phyloP scores from a whole-genome alignment of 2,888 invertebrate genomes.

The Drosophila putrida region DNA sequence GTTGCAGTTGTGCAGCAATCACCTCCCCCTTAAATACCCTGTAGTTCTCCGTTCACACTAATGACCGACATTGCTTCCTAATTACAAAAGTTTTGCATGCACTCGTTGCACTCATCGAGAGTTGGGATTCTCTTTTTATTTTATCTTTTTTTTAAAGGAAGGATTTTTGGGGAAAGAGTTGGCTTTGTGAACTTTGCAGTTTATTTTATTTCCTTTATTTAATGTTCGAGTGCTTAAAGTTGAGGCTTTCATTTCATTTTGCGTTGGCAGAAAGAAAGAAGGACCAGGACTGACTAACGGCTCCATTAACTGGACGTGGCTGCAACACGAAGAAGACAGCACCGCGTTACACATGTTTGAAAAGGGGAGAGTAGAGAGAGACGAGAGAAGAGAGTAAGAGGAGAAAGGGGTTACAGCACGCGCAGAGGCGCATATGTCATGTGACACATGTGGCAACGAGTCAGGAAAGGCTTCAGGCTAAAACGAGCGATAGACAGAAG shows the following conservation, averaged over 20 bases:
- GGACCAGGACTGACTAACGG: slow-evolving; percentile 55
- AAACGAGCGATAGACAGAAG: neutral
- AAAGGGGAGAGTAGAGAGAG: neutral
- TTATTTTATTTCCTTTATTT: slow-evolving; percentile 77
- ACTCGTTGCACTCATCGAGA: slow-evolving; percentile 51
- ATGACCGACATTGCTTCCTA: slow-evolving; percentile 82
- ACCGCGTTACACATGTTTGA: slow-evolving; percentile 24
- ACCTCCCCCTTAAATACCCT: neutral
- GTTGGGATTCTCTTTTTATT: neutral
- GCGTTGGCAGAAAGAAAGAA: neutral
- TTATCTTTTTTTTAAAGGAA: neutral
- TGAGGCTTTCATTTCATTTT: slow-evolving; percentile 52
- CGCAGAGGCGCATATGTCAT: slow-evolving; percentile 68
- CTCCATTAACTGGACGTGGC: slow-evolving; percentile 63
- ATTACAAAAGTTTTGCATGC: slow-evolving; percentile 82
- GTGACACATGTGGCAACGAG: slow-evolving; percentile 66
- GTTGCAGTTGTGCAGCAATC: neutral
- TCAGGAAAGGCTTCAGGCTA: slow-evolving; percentile 31
- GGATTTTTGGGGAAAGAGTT: neutral
- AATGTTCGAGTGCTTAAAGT: slow-evolving; percentile 68
- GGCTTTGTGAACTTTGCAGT: slow-evolving; percentile 58
- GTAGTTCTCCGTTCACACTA: slow-evolving; percentile 56
- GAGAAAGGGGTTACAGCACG: slow-evolving; percentile 17
- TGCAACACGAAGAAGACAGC: slow-evolving; percentile 20
- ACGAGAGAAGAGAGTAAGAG: neutral